Percentiles rank a stretch among this genome's conserved stretches.
These are phyloP conservation scores for Camponotus fellah DNA, from an alignment of 2,888 invertebrate genomes.

Conservation along the genomic window DNA sequence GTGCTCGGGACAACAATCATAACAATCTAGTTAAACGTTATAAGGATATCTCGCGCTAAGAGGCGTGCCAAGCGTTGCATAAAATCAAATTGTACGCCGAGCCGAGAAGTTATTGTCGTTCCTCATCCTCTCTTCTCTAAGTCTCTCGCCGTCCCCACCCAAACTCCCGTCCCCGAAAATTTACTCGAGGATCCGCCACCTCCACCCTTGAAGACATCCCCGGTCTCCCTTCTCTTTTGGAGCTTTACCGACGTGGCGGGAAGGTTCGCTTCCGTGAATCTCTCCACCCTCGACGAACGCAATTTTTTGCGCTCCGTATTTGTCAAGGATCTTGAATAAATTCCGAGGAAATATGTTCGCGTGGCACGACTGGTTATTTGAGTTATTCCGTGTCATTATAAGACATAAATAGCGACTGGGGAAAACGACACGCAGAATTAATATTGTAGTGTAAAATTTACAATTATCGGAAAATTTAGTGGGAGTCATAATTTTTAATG, in stretches of 20 bases:
- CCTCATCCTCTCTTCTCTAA: slow-evolving; percentile 74
- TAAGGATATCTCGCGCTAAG: slow-evolving; percentile 85
- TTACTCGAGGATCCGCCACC: slow-evolving; percentile 67
- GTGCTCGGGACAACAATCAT: slow-evolving; percentile 84
- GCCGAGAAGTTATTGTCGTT: slow-evolving; percentile 85
- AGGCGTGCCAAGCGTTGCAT: slow-evolving; percentile 86
- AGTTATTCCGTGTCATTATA: slow-evolving; percentile 8
- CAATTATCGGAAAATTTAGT: not conserved
- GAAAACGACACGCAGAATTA: slow-evolving; percentile 26
- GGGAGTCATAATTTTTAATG: not conserved
- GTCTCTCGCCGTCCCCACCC: not conserved
- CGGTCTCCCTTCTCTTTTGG: slow-evolving; percentile 31
- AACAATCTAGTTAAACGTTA: slow-evolving; percentile 86
- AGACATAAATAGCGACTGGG: slow-evolving; percentile 18
- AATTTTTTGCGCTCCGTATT: slow-evolving; percentile 60
- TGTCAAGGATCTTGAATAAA: slow-evolving; percentile 64
- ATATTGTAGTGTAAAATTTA: slow-evolving; percentile 6
- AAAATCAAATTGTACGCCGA: slow-evolving; percentile 86
- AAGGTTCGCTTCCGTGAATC: slow-evolving; percentile 42
- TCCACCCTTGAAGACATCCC: slow-evolving; percentile 48
- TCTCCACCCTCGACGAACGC: slow-evolving; percentile 52
- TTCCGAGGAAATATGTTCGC: slow-evolving; percentile 42
- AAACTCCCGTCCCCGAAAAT: slow-evolving; percentile 73
- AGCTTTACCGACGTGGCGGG: slow-evolving; percentile 39
- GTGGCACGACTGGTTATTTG: slow-evolving; percentile 31